Evolutionary conservation across 1,140 invertebrate species (phyloP).

Genomic region (Tetranychus urticae): DNA sequence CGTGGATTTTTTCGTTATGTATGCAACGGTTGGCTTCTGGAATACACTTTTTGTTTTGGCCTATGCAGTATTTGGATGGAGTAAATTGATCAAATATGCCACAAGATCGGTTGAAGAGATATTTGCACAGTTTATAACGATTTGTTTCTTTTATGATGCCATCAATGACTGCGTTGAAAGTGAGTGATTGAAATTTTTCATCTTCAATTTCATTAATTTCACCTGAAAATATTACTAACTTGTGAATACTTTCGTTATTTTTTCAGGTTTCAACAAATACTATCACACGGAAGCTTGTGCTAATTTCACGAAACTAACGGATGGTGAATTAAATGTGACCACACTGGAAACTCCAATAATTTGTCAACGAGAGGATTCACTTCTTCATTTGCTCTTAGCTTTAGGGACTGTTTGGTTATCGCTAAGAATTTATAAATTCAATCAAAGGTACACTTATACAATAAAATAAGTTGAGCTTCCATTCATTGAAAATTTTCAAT

Average conservation of each 20-base stretch:
- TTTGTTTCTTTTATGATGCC: conserved; percentile 28
- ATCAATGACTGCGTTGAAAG: conserved; percentile 26
- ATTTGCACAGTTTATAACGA: conserved; percentile 28
- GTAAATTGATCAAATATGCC: conserved; percentile 25
- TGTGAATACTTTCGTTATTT: neutral
- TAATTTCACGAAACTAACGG: neutral
- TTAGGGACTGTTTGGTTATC: conserved; percentile 36
- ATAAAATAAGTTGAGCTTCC: neutral
- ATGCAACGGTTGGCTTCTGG: conserved; percentile 28
- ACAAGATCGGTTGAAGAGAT: conserved; percentile 29
- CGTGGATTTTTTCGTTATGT: conserved; percentile 27
- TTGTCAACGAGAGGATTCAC: conserved; percentile 26
- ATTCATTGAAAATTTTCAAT: neutral
- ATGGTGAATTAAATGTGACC: neutral
- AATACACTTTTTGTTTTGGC: conserved; percentile 26
- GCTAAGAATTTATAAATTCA: conserved; percentile 35
- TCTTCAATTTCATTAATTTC: neutral
- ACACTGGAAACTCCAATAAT: neutral
- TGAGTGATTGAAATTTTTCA: conserved; percentile 14
- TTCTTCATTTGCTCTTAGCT: conserved; percentile 34
- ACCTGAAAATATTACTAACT: neutral
- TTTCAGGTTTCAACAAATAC: conserved; percentile 28
- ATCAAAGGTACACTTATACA: conserved; percentile 29
- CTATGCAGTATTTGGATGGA: conserved; percentile 24
- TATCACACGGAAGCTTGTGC: conserved; percentile 18